Base-by-base conservation (phyloP, 2,888 invertebrate genomes). In the Prenolepis imparis region DNA sequence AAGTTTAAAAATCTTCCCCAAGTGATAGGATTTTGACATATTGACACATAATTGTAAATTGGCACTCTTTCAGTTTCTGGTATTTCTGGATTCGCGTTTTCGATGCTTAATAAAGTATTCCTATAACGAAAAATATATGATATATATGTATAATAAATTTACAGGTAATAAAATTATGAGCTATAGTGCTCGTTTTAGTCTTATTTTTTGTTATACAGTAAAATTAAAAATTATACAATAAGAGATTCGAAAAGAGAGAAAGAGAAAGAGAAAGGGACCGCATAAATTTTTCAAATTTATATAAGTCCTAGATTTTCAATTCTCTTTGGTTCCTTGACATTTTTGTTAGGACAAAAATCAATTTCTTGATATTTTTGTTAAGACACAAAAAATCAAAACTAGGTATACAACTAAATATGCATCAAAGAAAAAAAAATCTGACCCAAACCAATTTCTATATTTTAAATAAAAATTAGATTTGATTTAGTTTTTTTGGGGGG, bases 21-120 rank as follows among this genome's bases (percentile, higher is more conserved):
- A 0, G 96, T 97, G 48, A 98, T 95, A 0, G 98, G 98, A 90
- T 98, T 98, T 90, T 98, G 96, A 3, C 96, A 96, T 0, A 98
- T 97, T 0, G 98, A 97, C 18, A 98, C 98, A 93, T 96, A 97
- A 94, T 99, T 98, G 95, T 97, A 98, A 85, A 99, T 97, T 0
- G 97, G 96, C n/a, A 96, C 95, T 52, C 95, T 95, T 66, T 93
- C 93, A 2, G 91, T 28, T 15, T 74, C 59, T 15, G 81, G 0
- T 81, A 70, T 12, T 9, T 63, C 9, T 18, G 39, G 39, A 28
- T 48, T 66, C 11, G 61, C 0, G 24, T 75, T 57, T 12, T 24
- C 48, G 12, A 78, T 82, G 18, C 48, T 77, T 2, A 61, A 9
- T 55, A 61, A 5, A 44, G n/a, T 68, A 32, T 77, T 36, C 39